Evolutionary conservation across 2,797 vertebrate genomes (phyloP).

Genomic region (Phylloscopus collybita): DNA sequence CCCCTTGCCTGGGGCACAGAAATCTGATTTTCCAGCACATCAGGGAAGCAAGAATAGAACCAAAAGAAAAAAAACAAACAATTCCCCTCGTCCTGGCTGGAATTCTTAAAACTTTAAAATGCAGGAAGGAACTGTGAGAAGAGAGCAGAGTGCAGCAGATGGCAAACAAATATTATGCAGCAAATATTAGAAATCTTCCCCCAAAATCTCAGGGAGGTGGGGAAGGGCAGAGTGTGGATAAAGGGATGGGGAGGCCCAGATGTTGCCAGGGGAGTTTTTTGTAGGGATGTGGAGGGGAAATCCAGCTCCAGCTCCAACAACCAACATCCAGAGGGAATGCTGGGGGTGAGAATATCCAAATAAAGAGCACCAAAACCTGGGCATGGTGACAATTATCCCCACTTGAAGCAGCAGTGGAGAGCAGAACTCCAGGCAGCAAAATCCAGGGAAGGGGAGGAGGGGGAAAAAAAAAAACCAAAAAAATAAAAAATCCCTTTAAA

Average conservation of each 20-base stretch:
- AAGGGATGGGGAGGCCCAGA: conserved; percentile 75
- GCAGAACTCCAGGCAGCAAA: not conserved
- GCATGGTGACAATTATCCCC: not conserved
- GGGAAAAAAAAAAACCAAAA: not conserved
- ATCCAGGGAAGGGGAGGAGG: not conserved
- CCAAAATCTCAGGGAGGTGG: conserved; percentile 51
- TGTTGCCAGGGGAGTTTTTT: conserved; percentile 34
- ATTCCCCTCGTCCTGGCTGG: conserved; percentile 62
- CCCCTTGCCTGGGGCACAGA: conserved; percentile 65
- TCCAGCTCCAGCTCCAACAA: too few species aligned
- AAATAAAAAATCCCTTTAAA: not conserved
- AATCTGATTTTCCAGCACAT: conserved; percentile 74
- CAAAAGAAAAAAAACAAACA: conserved; percentile 1
- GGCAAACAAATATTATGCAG: too few species aligned
- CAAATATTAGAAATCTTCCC: too few species aligned
- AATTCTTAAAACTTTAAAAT: conserved; percentile 77
- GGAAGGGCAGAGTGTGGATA: conserved; percentile 73
- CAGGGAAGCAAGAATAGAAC: conserved; percentile 75
- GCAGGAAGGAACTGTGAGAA: conserved; percentile 75
- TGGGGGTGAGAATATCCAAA: conserved; percentile 2
- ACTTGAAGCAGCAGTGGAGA: not conserved
- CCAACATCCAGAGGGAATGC: not conserved
- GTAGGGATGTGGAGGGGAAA: too few species aligned
- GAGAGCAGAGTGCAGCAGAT: conserved; percentile 63
- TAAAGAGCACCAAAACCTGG: not conserved